Conservation (phyloP, 2,888 invertebrate genomes). For the Lithosia quadra region DNA sequence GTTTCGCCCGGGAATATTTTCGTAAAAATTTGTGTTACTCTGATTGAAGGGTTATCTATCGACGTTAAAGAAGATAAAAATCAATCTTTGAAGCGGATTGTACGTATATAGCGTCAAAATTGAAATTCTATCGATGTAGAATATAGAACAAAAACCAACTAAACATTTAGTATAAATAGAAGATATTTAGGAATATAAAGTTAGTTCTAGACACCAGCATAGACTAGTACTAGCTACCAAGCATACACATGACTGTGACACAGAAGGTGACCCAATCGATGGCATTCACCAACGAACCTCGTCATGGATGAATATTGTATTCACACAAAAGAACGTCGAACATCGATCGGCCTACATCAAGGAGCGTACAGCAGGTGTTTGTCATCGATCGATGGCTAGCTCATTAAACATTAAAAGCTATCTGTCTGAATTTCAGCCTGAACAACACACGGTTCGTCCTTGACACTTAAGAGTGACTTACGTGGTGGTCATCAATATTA, state of each 20-base stretch:
- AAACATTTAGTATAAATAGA: too few relatives aligned
- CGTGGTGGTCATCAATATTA: constrained; percentile 34
- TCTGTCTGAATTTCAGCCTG: constrained; percentile 72
- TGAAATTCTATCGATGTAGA: too few relatives aligned
- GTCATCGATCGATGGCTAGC: constrained; percentile 69
- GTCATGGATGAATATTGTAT: constrained; percentile 15
- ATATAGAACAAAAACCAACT: too few relatives aligned
- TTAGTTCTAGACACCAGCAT: not conserved
- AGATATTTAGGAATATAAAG: not conserved
- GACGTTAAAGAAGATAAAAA: too few relatives aligned
- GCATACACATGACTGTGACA: not conserved
- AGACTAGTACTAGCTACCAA: not conserved
- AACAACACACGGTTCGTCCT: constrained; percentile 68
- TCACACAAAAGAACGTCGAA: constrained; percentile 30
- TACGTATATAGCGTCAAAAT: too few relatives aligned
- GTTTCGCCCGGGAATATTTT: too few relatives aligned
- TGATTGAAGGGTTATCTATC: too few relatives aligned
- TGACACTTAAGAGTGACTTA: constrained; percentile 59
- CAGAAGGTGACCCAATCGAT: constrained; percentile 6
- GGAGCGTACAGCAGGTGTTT: constrained; percentile 59
- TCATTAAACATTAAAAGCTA: constrained; percentile 80
- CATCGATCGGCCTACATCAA: constrained; percentile 56
- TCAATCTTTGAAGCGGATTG: too few relatives aligned
- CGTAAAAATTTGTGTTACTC: too few relatives aligned
- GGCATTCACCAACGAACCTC: constrained; percentile 3